Base-by-base conservation (phyloP, 2,888 invertebrate species). In the Epinotia bilunana region DNA sequence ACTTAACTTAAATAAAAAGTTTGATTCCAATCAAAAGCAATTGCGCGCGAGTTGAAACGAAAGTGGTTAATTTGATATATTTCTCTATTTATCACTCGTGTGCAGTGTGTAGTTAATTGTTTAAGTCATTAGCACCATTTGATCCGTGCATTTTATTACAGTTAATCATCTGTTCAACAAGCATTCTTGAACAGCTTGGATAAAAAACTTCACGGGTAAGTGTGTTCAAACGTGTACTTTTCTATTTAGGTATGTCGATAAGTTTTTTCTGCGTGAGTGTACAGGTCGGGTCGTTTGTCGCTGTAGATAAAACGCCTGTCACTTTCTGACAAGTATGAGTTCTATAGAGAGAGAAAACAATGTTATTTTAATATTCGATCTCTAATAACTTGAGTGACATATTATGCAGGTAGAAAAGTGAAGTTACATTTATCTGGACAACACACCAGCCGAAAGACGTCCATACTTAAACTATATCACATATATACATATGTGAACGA, bases 21-120 rank as follows among this genome's bases (percentile, higher is more conserved):
- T 53, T 53, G 6, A 68, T 16, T 57, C 43, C 4, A 68, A 68
- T 68, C 39, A 68, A 23, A 68, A 39, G 39, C 67, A 68, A 43
- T 39, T 39, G 55, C 6, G 67, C 13, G 55, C 39, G 13, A 20
- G 55, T 55, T 28, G 18, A 16, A 68, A 68, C 43, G 69, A 69
- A 69, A 69, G 69, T 69, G 46, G 58, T 58, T 69, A 60, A 60
- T 69, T 69, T 60, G 58, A 69, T 60, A 23, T 69, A 69, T 43
- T 69, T 58, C 23, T 46, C 20, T 69, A 68, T 69, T 60, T 46
- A 69, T 46, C 18, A 46, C 43, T 43, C 23, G 69, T 13, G 57
- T 57, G 43, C 43, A 43, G 69, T 13, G 57, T 57, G 43, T 57
- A 43, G 18, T 55, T 68, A 57, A 68, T 57, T 57, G 65, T 53